Evolutionary conservation across 2,888 invertebrate species (phyloP), one percentile per base, ranked within the genome.

Genomic region (Rhingia rostrata): DNA sequence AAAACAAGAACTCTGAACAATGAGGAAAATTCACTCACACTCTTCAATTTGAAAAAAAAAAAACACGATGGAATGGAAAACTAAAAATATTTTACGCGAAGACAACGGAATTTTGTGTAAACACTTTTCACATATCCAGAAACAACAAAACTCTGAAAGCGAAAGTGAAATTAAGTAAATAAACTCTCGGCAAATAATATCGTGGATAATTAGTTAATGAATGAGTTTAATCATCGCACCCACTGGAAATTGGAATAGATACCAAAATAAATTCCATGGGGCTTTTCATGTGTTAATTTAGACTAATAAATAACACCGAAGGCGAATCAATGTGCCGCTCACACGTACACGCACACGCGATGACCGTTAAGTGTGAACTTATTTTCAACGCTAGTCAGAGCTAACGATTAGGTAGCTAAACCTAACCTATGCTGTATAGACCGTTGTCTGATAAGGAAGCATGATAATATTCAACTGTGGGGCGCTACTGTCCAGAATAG

Each of bases 131-230:
- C n/a, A 45, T 14, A 47, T 67, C 60, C 10, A 22, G 35, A 74
- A 64, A 39, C 22, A 14, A 22, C 22, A 22, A 22, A 1, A 22
- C 22, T 22, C 2, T 22, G 1, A 75, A 67, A 67, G 6, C 30
- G 64, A 58, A 64, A 66, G 45, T 58, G 51, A 75, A 67, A 67
- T 22, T 22, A 22, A 2, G 67, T 75, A 75, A 75, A 75, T 75
- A 75, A 67, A 75, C 75, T 58, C 49, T 51, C 22, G 22, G 51
- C 49, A 37, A 75, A 51, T 60, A 7, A 22, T 22, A 22, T 60
- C 51, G 60, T 61, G 61, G 74, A 74, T 74, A 74, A 67, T 67
- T 77, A 67, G 60, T 77, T 77, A 77, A 77, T 77, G 77, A 67
- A 77, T 77, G 67, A 69, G 67, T 69, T 67, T 67, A 69, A 67